Evolutionary conservation across 64 coral and sea anemone genomes (phyloP).

Genomic region (Montipora efflorescens): DNA sequence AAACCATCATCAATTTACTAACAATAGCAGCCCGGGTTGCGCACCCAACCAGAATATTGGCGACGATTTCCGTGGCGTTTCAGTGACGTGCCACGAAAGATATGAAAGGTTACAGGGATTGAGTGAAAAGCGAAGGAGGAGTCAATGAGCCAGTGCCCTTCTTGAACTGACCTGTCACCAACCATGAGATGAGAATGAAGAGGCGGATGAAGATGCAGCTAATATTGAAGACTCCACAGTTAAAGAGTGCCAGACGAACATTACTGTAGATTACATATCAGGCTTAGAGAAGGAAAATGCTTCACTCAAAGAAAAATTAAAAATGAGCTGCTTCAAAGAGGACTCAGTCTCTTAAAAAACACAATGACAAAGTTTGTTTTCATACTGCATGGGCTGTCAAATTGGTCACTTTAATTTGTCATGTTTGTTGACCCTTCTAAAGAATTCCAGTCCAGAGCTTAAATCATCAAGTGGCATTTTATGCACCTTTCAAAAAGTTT

Average conservation of each 20-base stretch:
- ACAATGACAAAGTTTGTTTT: slow-evolving; percentile 36
- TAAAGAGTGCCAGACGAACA: slow-evolving; percentile 12
- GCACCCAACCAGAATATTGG: slow-evolving; percentile 46
- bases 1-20: slow-evolving; percentile 60
- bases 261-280: slow-evolving; percentile 49
- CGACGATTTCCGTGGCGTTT: slow-evolving; percentile 37
- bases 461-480: slow-evolving; percentile 50
- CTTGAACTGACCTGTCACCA: not conserved
- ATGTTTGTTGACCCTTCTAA: slow-evolving; percentile 51
- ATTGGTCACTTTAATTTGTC: slow-evolving; percentile 57
- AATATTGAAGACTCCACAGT: slow-evolving; percentile 23
- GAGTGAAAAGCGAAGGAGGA: slow-evolving; percentile 52
- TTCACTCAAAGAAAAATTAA: too few species aligned
- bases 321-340: not conserved
- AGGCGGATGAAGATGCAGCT: not conserved
- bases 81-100: slow-evolving; percentile 15
- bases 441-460: slow-evolving; percentile 42
- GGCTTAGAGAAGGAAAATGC: slow-evolving; percentile 1
- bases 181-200: not conserved
- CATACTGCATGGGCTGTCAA: slow-evolving; percentile 53
- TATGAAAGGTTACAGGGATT: slow-evolving; percentile 3
- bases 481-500: too few species aligned
- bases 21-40: slow-evolving; percentile 48
- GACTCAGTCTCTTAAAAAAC: not conserved
- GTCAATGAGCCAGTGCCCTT: slow-evolving; percentile 41